Evolutionary conservation across 2,888 invertebrate species (phyloP).

Genomic region (Rhyacophila evoluta): DNA sequence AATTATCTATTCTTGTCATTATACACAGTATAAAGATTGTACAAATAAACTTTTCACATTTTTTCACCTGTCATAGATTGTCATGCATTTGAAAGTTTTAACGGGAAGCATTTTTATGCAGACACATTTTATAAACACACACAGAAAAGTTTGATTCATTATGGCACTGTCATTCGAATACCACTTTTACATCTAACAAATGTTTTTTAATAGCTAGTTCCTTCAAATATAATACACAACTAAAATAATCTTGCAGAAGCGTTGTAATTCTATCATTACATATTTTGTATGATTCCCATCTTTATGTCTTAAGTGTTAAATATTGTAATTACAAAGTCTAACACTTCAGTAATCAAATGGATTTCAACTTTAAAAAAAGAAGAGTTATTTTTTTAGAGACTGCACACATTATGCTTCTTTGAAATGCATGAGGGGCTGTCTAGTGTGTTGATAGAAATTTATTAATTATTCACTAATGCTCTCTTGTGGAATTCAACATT

Average conservation of each 20-base stretch:
- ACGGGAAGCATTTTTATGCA: background rate
- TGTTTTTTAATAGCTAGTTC: background rate
- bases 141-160: background rate
- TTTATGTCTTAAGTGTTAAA: background rate
- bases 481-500: too few relatives aligned
- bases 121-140: background rate
- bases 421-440: too few relatives aligned
- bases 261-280: background rate
- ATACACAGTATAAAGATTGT: slow-evolving; percentile 54
- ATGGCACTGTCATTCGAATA: background rate
- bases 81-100: background rate
- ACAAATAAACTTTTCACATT: slow-evolving; percentile 30
- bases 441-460: too few relatives aligned
- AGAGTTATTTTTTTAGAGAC: too few relatives aligned
- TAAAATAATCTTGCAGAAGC: background rate
- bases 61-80: slow-evolving; percentile 1
- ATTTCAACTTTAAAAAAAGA: too few relatives aligned
- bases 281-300: background rate
- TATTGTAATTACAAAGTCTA: too few relatives aligned
- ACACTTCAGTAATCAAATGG: too few relatives aligned
- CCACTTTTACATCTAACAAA: background rate
- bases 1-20: slow-evolving; percentile 46
- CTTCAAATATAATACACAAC: background rate
- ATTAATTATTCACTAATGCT: too few relatives aligned
- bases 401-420: too few relatives aligned